These are phyloP conservation scores for Pluvianellus socialis DNA, from an alignment of 2,113 vertebrate genomes.

Conservation along the genomic window DNA sequence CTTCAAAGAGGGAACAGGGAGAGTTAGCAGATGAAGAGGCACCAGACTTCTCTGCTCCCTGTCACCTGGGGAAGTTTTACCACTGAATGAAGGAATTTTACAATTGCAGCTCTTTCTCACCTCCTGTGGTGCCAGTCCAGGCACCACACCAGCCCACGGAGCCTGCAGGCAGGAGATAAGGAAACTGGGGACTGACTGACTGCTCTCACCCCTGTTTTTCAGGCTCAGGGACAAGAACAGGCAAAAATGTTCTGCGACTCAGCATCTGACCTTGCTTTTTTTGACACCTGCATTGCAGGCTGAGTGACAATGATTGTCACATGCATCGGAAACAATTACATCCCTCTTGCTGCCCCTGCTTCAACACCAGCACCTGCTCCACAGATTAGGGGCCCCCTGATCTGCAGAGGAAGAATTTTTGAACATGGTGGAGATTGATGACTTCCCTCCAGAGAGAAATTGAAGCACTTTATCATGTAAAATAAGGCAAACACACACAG, in stretches of 20 bases:
- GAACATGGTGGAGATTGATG: background rate
- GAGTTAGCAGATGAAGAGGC: background rate
- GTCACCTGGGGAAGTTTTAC: background rate
- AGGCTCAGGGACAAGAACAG: background rate
- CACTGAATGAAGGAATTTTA: background rate
- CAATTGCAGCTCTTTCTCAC: background rate
- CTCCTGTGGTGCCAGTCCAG: background rate
- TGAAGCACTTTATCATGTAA: background rate
- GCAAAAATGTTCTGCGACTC: background rate
- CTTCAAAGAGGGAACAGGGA: background rate
- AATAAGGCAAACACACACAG: background rate
- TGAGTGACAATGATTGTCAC: background rate
- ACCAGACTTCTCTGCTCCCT: background rate
- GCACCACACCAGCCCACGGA: background rate
- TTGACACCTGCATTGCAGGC: background rate
- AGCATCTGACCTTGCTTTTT: background rate
- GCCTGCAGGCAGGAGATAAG: background rate
- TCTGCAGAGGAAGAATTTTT: background rate
- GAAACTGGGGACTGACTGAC: background rate
- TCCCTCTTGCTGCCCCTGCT: background rate
- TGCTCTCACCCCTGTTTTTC: background rate
- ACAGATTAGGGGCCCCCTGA: background rate
- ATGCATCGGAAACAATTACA: background rate
- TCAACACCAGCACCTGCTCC: background rate
- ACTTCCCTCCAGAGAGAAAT: background rate